Evolutionary conservation across 2,113 vertebrate genomes (phyloP).

Genomic region (Stegastes partitus): DNA sequence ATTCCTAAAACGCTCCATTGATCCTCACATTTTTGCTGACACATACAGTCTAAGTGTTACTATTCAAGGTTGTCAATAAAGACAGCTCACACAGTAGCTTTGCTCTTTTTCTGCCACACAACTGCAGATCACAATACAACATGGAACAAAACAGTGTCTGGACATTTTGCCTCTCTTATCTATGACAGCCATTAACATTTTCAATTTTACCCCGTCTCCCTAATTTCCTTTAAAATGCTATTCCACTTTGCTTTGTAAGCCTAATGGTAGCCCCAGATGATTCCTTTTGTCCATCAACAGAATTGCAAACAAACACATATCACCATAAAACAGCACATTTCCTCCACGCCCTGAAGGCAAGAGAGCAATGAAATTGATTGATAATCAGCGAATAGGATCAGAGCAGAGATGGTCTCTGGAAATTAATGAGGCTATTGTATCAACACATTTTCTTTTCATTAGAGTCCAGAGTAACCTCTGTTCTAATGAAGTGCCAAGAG

Average conservation of each 20-base stretch:
- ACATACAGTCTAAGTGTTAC: neutral
- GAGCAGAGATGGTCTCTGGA: slow-evolving; percentile 71
- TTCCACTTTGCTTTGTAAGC: slow-evolving; percentile 26
- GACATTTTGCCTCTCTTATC: slow-evolving; percentile 12
- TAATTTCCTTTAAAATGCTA: slow-evolving; percentile 54
- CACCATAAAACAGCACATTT: slow-evolving; percentile 75
- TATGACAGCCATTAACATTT: slow-evolving; percentile 41
- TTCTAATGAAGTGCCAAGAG: slow-evolving; percentile 75
- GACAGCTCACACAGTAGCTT: neutral
- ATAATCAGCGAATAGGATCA: slow-evolving; percentile 71
- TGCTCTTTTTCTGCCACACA: neutral
- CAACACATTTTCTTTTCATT: slow-evolving; percentile 82
- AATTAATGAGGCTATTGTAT: slow-evolving; percentile 75
- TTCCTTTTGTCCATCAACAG: slow-evolving; percentile 66
- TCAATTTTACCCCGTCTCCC: slow-evolving; percentile 40
- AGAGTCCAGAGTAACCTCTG: slow-evolving; percentile 57
- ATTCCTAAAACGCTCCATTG: neutral
- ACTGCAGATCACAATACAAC: neutral
- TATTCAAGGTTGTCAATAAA: neutral
- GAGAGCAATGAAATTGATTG: slow-evolving; percentile 69
- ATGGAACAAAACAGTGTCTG: neutral
- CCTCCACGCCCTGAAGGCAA: slow-evolving; percentile 54
- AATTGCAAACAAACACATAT: slow-evolving; percentile 69
- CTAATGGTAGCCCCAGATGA: slow-evolving; percentile 35
- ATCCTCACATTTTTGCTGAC: neutral